These are phyloP conservation scores for Orbicella faveolata DNA, from an alignment of 64 coral and sea anemone species.

Conservation along the genomic window DNA sequence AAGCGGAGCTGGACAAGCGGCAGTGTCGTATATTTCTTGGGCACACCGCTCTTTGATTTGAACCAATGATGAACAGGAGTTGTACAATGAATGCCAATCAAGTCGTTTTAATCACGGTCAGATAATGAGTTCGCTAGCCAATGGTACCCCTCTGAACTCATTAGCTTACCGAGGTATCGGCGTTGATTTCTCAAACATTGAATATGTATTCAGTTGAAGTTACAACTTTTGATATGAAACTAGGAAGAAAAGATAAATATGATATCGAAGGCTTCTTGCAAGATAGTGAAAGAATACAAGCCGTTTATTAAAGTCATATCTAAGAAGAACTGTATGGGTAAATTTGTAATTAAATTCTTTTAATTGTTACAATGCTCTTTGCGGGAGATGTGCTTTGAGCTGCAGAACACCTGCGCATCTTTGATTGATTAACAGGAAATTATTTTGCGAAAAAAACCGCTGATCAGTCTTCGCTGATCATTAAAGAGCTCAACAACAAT, in stretches of 20 bases:
- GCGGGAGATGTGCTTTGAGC: constrained; percentile 28
- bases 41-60: constrained; percentile 47
- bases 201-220: not conserved
- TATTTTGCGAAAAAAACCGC: not conserved
- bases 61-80: constrained; percentile 36
- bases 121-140: constrained; percentile 53
- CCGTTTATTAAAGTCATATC: constrained; percentile 36
- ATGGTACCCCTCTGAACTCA: not conserved
- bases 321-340: not conserved
- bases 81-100: constrained; percentile 62
- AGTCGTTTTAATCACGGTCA: constrained; percentile 64
- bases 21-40: constrained; percentile 52
- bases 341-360: constrained; percentile 44
- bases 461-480: not conserved
- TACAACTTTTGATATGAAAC: not conserved
- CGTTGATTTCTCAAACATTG: not conserved
- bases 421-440: constrained; percentile 31
- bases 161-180: constrained; percentile 49
- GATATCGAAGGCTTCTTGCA: not conserved
- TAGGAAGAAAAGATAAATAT: not conserved
- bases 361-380: constrained; percentile 18
- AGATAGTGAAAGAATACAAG: not conserved
- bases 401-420: constrained; percentile 20
- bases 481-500: not conserved
- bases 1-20: constrained; percentile 29